Evolutionary conservation across 23 tunicate genomes (phyloP).

Genomic region (Oikopleura dioica): DNA sequence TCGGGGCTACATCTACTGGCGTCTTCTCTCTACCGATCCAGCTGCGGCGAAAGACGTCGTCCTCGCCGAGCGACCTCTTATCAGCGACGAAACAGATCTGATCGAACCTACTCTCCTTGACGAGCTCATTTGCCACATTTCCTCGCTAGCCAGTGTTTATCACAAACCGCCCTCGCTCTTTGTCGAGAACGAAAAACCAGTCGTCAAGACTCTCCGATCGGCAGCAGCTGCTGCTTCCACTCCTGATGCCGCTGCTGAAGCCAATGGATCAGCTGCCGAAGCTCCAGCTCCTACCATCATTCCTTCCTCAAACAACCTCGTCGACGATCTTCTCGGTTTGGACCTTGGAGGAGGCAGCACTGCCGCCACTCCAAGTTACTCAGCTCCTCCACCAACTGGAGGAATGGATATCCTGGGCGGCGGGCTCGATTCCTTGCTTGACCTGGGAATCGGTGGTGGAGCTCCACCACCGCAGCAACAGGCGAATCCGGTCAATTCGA

Average conservation of each 20-base stretch:
- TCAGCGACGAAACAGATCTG: constrained; percentile 80
- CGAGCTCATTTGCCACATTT: constrained; percentile 84
- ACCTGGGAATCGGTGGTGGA: neutral
- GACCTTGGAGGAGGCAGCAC: neutral
- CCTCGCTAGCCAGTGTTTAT: constrained; percentile 82
- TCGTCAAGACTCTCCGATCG: constrained; percentile 1
- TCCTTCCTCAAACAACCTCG: constrained; percentile 70
- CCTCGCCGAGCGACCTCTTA: constrained; percentile 80
- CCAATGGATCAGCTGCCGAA: neutral
- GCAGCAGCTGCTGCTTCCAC: constrained; percentile 14
- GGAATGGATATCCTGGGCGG: constrained; percentile 50
- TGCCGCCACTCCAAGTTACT: neutral
- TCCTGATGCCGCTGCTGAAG: constrained; percentile 15
- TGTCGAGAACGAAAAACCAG: constrained; percentile 70
- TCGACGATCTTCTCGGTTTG: constrained; percentile 35
- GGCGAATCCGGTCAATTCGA: too few species aligned
- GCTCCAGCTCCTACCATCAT: constrained; percentile 31
- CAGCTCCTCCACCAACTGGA: constrained; percentile 33
- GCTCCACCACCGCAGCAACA: neutral
- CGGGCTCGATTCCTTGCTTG: neutral
- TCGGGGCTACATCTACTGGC: constrained; percentile 95
- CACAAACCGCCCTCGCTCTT: constrained; percentile 91
- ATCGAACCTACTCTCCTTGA: constrained; percentile 88
- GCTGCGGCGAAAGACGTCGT: constrained; percentile 99
- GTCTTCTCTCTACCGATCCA: constrained; percentile 82